Conservation (phyloP, 2,797 vertebrate species). For the Clarias fuscus region DNA sequence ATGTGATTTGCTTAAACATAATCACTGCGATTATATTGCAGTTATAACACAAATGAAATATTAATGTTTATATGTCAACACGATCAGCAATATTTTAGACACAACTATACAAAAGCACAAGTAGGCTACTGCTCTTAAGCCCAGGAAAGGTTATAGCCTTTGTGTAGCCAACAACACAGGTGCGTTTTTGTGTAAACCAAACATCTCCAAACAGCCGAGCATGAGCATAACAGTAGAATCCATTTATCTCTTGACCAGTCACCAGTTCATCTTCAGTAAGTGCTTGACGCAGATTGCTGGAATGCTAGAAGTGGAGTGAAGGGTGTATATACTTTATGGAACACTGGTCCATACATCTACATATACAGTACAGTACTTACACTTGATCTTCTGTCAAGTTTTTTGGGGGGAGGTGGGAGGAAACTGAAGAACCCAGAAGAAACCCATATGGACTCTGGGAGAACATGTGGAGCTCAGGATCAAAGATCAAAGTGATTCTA, state of each 20-base stretch:
- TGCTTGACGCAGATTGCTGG: too few relatives aligned
- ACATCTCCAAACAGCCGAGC: not conserved
- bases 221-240: not conserved
- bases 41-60: not conserved
- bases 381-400: not conserved
- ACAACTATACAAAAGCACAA: not conserved
- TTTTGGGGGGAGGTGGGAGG: too few relatives aligned
- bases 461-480: not conserved
- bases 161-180: constrained; percentile 34
- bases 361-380: not conserved
- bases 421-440: not conserved
- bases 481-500: not conserved
- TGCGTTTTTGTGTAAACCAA: constrained; percentile 36
- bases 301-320: not conserved
- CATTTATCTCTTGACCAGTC: too few relatives aligned
- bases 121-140: not conserved
- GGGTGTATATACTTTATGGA: too few relatives aligned
- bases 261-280: too few relatives aligned
- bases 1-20: not conserved
- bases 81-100: not conserved
- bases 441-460: not conserved
- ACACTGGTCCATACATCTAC: not conserved
- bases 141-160: not conserved
- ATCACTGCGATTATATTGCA: not conserved
- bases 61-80: not conserved